phyloP scores from a whole-genome alignment of 2,797 vertebrate genomes.

The Phyllotis vaccarum region DNA sequence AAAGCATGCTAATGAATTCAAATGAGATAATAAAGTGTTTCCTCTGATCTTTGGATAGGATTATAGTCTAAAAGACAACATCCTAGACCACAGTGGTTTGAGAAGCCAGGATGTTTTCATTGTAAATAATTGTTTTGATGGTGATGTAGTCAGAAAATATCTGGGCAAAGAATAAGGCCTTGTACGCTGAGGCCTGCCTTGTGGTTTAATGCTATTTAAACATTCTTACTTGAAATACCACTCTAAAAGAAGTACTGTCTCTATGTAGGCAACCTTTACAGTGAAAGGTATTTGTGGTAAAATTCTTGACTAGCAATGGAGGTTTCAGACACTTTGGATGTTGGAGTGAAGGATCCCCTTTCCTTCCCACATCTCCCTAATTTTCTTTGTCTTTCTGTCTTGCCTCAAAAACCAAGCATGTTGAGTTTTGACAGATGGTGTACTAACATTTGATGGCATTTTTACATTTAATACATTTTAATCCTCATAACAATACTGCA shows the following conservation, averaged over 20 bases:
- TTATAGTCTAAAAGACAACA: background rate
- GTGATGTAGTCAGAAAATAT: background rate
- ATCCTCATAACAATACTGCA: background rate
- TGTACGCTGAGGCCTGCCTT: background rate
- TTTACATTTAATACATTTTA: background rate
- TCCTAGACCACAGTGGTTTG: background rate
- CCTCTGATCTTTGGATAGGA: background rate
- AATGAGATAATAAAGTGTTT: background rate
- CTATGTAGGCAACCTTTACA: background rate
- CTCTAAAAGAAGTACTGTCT: background rate
- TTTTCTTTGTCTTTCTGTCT: background rate
- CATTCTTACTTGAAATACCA: background rate
- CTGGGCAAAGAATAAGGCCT: background rate
- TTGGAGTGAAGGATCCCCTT: too few species aligned
- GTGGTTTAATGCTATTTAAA: background rate
- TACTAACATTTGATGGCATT: background rate
- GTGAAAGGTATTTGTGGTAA: background rate
- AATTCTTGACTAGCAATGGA: background rate
- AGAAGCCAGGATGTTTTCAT: background rate
- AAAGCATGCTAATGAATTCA: background rate
- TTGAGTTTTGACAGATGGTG: background rate
- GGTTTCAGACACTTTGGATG: background rate
- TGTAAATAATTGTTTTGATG: background rate
- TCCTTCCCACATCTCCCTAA: background rate
- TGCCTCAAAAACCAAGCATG: background rate